Evolutionary conservation across 2,113 vertebrate genomes (phyloP), one percentile per base, ranked within the genome.

Genomic region (Nipponia nippon): DNA sequence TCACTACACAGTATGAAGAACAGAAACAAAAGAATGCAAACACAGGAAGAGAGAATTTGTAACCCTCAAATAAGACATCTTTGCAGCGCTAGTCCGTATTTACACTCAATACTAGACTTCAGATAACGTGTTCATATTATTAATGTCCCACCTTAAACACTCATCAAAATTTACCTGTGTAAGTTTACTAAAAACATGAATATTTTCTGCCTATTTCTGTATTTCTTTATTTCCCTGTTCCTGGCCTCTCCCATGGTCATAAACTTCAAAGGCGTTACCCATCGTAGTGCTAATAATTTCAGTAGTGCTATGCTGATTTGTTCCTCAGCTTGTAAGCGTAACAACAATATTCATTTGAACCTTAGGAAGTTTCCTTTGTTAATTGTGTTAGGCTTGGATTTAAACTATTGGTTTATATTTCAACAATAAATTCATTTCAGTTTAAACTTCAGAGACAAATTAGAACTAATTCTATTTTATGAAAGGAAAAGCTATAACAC

Each of bases 401-500:
- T 93, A 90, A 66, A 65, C 67, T 40, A 53, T 10, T 1, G 3
- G 46, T 77, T 89, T 80, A 16, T 90, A 80, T 94, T 87, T 90
- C 84, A 77, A 36, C 61, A 89, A 59, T 81, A 95, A 82, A 87
- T 81, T 94, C 1, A 72, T 86, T 88, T 80, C 67, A 46, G 23
- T 63, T 93, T 73, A 90, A 95, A 85, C 38, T 76, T 80, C 53
- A 92, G 61, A 88, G 71, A 63, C 53, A 90, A 95, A 90, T 95
- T 62, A 85, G 49, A 80, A 93, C 29, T 83, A 94, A 94, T 95
- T 95, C 38, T 83, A 70, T 94, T 91, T 95, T 77, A 85, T 58
- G 71, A 80, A 95, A 83, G 62, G 50, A 91, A 94, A 95, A 87
- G 20, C 73, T 91, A 47, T 70, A 89, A 69, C 40, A 95, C 49